Evolutionary conservation across 2,888 invertebrate species (phyloP).

Genomic region (Yponomeuta sedellus): DNA sequence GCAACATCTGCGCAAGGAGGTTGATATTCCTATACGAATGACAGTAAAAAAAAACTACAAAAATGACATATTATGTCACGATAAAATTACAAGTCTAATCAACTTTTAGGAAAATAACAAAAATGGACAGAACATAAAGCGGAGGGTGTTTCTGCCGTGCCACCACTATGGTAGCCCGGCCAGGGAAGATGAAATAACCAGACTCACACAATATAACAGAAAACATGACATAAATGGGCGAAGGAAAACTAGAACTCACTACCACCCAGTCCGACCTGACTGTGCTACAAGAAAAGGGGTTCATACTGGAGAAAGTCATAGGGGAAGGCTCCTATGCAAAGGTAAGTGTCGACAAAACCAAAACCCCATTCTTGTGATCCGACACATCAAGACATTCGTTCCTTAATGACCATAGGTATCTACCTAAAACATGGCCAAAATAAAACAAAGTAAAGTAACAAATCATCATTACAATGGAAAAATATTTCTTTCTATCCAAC

Average conservation of each 20-base stretch:
- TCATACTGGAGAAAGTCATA: constrained; percentile 77
- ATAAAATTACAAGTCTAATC: constrained; percentile 3
- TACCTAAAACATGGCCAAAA: too few relatives aligned
- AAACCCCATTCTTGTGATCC: background rate
- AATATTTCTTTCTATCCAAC: too few relatives aligned
- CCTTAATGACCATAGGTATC: too few relatives aligned
- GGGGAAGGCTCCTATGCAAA: constrained; percentile 88
- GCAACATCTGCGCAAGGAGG: background rate
- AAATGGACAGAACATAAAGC: background rate
- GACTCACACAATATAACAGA: background rate
- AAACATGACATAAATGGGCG: constrained; percentile 5
- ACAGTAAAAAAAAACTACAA: background rate
- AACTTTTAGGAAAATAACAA: background rate
- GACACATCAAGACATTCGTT: background rate
- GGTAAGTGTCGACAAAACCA: constrained; percentile 50
- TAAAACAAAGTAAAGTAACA: too few relatives aligned
- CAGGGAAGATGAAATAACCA: background rate
- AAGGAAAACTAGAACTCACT: constrained; percentile 26
- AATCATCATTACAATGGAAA: too few relatives aligned
- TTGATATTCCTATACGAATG: background rate
- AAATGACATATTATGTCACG: background rate
- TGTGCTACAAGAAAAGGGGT: constrained; percentile 72
- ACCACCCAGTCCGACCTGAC: constrained; percentile 56
- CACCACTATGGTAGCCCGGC: background rate
- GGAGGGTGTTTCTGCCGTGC: background rate